phyloP scores from a whole-genome alignment of 30 jellyfish, hydroid and myxozoan species.

The Phacellophora camtschatica region DNA sequence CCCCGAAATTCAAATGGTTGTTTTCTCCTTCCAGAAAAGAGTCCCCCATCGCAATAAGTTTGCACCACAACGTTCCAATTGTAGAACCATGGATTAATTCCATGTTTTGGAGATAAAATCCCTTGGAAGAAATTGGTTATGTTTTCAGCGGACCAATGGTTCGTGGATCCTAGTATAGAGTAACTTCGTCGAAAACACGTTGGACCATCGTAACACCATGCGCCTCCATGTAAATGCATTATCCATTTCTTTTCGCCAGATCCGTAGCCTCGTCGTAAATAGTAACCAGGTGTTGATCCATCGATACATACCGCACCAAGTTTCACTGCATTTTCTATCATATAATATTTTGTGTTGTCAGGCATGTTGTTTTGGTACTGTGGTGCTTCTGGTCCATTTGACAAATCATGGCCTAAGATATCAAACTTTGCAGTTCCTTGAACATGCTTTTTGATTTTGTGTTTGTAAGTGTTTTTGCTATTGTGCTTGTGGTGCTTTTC shows the following conservation, averaged over 20 bases:
- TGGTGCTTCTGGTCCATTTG: conserved; percentile 25
- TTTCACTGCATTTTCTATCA: conserved; percentile 38
- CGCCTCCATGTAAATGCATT: conserved; percentile 97
- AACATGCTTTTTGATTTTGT: conserved; percentile 16
- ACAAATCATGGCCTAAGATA: not conserved
- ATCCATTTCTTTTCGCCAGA: conserved; percentile 80
- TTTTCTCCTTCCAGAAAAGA: conserved; percentile 86
- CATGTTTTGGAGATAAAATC: conserved; percentile 55
- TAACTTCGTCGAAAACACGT: conserved; percentile 79
- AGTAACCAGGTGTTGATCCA: conserved; percentile 92
- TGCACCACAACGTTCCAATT: conserved; percentile 91
- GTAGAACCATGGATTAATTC: conserved; percentile 54
- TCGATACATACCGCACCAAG: conserved; percentile 84
- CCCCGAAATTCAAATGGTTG: conserved; percentile 64
- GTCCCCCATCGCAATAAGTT: conserved; percentile 93
- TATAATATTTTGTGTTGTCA: conserved; percentile 10
- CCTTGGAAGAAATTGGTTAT: conserved; percentile 87
- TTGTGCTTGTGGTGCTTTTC: too few species aligned
- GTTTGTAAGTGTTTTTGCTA: not conserved
- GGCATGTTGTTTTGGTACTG: conserved; percentile 46
- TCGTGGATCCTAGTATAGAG: conserved; percentile 84
- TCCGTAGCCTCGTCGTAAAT: conserved; percentile 67
- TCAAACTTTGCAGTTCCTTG: conserved; percentile 28
- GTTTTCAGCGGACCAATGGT: conserved; percentile 74
- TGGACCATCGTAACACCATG: conserved; percentile 91